Evolutionary conservation across 2,888 invertebrate species (phyloP).

Genomic region (Sesamia inferens): DNA sequence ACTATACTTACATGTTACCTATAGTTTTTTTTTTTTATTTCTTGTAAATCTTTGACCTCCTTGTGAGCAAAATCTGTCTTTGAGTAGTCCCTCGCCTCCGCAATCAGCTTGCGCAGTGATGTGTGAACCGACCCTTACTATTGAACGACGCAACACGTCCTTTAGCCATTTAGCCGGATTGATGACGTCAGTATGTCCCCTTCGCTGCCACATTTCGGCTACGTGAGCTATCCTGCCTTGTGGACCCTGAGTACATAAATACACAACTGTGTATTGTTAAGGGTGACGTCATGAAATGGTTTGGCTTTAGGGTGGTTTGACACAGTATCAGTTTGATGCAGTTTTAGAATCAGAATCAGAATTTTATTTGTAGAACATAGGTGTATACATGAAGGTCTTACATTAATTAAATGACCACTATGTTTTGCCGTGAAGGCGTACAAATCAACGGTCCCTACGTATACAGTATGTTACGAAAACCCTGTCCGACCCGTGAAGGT

Average conservation of each 20-base stretch:
- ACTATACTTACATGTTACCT: no score
- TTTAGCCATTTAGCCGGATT: slow-evolving; percentile 76
- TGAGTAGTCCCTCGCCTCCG: background rate
- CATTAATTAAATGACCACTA: no score
- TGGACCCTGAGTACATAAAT: slow-evolving; percentile 47
- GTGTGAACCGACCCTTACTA: slow-evolving; percentile 62
- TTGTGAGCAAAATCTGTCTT: background rate
- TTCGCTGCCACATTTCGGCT: slow-evolving; percentile 71
- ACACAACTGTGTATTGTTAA: slow-evolving; percentile 24
- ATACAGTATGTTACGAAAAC: no score
- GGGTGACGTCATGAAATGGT: slow-evolving; percentile 12
- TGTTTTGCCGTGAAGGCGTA: no score
- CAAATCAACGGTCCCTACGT: no score
- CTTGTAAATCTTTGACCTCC: background rate
- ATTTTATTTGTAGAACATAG: no score
- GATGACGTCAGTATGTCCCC: slow-evolving; percentile 80
- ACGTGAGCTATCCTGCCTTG: slow-evolving; percentile 65
- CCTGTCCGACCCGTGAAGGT: no score
- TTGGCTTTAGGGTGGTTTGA: background rate
- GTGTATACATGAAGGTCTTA: no score
- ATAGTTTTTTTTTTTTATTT: background rate
- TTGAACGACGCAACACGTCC: slow-evolving; percentile 73
- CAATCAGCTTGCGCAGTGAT: slow-evolving; percentile 23
- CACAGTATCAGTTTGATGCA: no score
- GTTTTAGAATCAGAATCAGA: no score